Evolutionary conservation across 2,113 vertebrate species (phyloP).

Genomic region (Oreotrochilus melanogaster): DNA sequence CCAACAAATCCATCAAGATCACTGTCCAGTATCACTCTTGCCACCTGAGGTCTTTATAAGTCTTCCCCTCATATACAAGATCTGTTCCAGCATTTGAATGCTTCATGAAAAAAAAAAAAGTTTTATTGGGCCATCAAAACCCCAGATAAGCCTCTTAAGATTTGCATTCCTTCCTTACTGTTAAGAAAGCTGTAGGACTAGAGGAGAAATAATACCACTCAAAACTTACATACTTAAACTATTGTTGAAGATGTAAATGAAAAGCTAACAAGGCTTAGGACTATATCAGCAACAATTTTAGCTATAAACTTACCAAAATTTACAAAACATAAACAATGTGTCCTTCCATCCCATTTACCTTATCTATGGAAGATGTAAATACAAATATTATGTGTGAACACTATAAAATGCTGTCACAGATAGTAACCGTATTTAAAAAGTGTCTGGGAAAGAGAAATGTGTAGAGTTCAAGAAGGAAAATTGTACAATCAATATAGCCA

Average conservation of each 20-base stretch:
- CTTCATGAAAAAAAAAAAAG: not conserved
- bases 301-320: not conserved
- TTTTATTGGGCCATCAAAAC: conserved; percentile 22
- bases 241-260: not conserved
- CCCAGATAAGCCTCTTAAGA: not conserved
- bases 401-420: not conserved
- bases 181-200: not conserved
- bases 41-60: not conserved
- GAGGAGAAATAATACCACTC: not conserved
- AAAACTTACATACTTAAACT: not conserved
- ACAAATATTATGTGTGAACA: not conserved
- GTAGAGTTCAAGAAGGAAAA: not conserved
- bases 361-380: not conserved
- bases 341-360: not conserved
- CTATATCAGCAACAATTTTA: not conserved
- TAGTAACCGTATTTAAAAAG: not conserved
- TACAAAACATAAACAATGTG: not conserved
- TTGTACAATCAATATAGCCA: not conserved
- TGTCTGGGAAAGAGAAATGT: not conserved
- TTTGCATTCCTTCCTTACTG: not conserved
- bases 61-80: not conserved
- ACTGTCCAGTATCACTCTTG: not conserved
- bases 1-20: not conserved
- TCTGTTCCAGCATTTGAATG: not conserved
- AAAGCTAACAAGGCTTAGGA: not conserved